phyloP scores from a whole-genome alignment of 2,888 invertebrate species.

The Zelleria hepariella region DNA sequence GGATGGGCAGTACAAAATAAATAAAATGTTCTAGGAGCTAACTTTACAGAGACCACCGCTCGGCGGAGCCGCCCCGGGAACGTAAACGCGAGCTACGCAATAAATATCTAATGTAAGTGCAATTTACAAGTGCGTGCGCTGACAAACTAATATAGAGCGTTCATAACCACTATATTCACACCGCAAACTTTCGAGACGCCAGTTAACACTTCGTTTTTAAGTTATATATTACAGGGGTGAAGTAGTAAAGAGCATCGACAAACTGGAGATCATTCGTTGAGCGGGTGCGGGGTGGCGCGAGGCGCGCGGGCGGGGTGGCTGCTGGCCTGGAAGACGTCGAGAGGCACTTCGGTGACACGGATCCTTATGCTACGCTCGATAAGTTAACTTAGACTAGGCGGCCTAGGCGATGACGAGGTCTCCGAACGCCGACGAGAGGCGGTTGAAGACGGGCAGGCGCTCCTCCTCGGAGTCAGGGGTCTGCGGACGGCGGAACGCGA shows the following conservation, averaged over 20 bases:
- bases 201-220: conserved; percentile 58
- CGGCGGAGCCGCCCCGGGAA: conserved; percentile 70
- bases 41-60: conserved; percentile 72
- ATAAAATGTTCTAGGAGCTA: conserved; percentile 69
- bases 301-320: conserved; percentile 49
- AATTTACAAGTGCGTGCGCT: conserved; percentile 71
- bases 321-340: conserved; percentile 66
- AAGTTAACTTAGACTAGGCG: conserved; percentile 62
- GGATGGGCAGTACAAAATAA: conserved; percentile 69
- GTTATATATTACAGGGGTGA: conserved; percentile 63
- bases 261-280: conserved; percentile 71
- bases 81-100: conserved; percentile 68
- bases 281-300: conserved; percentile 54
- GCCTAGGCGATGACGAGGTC: conserved; percentile 64
- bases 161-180: conserved; percentile 63
- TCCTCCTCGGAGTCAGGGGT: conserved; percentile 73
- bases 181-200: conserved; percentile 72
- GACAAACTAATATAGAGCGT: conserved; percentile 47
- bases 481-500: conserved; percentile 56
- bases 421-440: conserved; percentile 61
- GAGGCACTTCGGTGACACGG: conserved; percentile 62
- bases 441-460: conserved; percentile 83
- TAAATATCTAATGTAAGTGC: conserved; percentile 70
- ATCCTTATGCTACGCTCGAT: conserved; percentile 61
- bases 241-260: conserved; percentile 62